Evolutionary conservation across 2,888 invertebrate species (phyloP).

Genomic region (Ashinkailepas kermadecensis): DNA sequence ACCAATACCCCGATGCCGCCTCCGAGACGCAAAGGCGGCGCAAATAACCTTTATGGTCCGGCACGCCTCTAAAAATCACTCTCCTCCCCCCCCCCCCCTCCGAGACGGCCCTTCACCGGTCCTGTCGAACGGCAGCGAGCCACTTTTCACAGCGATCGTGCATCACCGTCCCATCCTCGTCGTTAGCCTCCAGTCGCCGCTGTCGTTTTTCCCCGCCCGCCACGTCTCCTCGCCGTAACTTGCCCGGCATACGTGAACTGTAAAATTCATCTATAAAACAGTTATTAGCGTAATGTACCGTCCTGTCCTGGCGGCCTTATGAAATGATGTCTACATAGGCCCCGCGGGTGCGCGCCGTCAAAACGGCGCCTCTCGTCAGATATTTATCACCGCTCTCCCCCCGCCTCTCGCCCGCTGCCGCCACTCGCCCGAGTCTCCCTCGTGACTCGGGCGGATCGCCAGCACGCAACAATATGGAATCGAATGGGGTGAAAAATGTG

Average conservation of each 20-base stretch:
- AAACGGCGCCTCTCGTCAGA: not conserved
- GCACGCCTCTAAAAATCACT: too few species aligned
- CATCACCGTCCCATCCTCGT: too few species aligned
- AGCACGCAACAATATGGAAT: slow-evolving; percentile 5
- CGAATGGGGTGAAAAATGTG: slow-evolving; percentile 22
- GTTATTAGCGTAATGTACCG: slow-evolving; percentile 14
- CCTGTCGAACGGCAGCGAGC: too few species aligned
- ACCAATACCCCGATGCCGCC: too few species aligned
- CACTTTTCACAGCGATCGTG: too few species aligned
- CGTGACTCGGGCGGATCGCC: not conserved
- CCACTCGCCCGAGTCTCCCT: not conserved
- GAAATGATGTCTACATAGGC: slow-evolving; percentile 20
- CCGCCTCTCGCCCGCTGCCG: not conserved
- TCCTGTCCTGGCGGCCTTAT: slow-evolving; percentile 11
- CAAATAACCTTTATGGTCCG: too few species aligned
- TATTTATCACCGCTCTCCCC: slow-evolving; percentile 9
- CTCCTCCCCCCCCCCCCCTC: too few species aligned
- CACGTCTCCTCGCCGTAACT: not conserved
- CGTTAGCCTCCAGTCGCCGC: too few species aligned
- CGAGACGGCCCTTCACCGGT: too few species aligned
- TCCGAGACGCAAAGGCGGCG: too few species aligned
- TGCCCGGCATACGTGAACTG: not conserved
- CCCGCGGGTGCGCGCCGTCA: not conserved
- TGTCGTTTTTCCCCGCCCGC: not conserved
- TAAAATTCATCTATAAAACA: slow-evolving; percentile 18